Percentiles rank a stretch among this genome's conserved stretches.
phyloP scores from a whole-genome alignment of 2,113 vertebrate species.

The sheep (Ovis aries) region ARS-UI_Ramb_v3.0 NC_056054.1:137553501-137554000 shows the following conservation, averaged over 20 bases:
- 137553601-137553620: background rate
- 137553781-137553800: background rate
- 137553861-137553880: background rate
- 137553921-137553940: conserved; percentile 30
- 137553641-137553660: conserved; percentile 36
- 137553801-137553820: conserved; percentile 43
- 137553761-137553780: conserved; percentile 42
- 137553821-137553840: conserved; percentile 27
- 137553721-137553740: conserved; percentile 34
- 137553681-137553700: conserved; percentile 48
- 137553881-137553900: background rate
- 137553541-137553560: background rate
- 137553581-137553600: background rate
- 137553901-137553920: conserved; percentile 2
- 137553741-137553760: conserved; percentile 33
- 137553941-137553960: conserved; percentile 16
- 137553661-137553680: conserved; percentile 55
- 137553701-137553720: conserved; percentile 41
- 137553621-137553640: background rate
- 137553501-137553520: background rate
- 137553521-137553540: background rate
- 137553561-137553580: background rate
- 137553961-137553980: background rate
- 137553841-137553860: background rate
- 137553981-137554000: background rate